phyloP scores from a whole-genome alignment of 1,140 invertebrate species.

The Drosophila sproati region DNA sequence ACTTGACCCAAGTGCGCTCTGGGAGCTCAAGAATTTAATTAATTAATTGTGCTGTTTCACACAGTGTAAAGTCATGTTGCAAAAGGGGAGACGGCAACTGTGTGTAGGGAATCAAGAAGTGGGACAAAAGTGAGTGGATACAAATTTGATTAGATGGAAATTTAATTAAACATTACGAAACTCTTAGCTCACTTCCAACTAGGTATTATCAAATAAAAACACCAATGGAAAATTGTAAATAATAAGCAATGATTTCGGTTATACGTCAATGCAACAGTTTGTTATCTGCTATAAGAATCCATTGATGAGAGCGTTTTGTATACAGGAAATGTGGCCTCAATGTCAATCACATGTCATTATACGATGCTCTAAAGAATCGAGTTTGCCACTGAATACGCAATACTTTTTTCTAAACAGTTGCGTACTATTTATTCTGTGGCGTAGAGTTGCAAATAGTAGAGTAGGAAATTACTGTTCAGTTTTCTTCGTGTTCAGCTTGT shows the following conservation, averaged over 20 bases:
- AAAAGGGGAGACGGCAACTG: background rate
- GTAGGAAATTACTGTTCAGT: conserved; percentile 24
- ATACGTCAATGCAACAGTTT: background rate
- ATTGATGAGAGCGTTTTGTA: conserved; percentile 5
- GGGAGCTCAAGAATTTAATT: conserved; percentile 75
- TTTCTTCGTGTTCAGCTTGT: conserved; percentile 14
- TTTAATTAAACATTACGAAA: background rate
- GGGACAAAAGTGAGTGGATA: conserved; percentile 4
- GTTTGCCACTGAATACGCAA: conserved; percentile 42
- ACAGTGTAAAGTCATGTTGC: conserved; percentile 38
- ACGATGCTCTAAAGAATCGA: conserved; percentile 47
- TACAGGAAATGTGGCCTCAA: conserved; percentile 65
- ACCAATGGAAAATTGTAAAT: background rate
- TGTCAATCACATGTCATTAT: conserved; percentile 70
- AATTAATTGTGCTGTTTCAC: conserved; percentile 71
- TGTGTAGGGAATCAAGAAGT: conserved; percentile 31
- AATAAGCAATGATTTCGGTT: background rate
- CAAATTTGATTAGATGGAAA: background rate
- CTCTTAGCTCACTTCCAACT: no score
- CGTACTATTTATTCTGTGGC: background rate
- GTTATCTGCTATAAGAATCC: background rate
- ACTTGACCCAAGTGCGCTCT: conserved; percentile 62
- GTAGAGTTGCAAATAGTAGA: conserved; percentile 2
- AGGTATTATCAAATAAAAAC: no score
- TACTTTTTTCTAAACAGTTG: conserved; percentile 29